phyloP scores from a whole-genome alignment of 2,888 invertebrate species.

The Aproaerema taeniolella region DNA sequence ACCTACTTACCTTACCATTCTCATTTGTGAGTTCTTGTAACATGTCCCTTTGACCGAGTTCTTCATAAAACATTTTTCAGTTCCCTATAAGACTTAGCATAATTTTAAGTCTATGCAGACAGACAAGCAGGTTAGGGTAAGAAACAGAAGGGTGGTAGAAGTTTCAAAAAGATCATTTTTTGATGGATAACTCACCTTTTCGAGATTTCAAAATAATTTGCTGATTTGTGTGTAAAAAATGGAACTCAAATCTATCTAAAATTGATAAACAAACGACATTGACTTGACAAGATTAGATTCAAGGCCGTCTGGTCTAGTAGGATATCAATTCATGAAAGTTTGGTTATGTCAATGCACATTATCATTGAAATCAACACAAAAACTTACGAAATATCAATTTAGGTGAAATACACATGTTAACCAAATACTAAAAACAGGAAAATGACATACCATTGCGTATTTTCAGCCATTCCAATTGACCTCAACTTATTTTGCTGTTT shows the following conservation, averaged over 20 bases:
- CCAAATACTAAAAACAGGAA: neutral
- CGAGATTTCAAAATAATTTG: no score
- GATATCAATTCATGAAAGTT: slow-evolving; percentile 42
- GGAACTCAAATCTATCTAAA: slow-evolving; percentile 23
- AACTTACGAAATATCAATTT: neutral
- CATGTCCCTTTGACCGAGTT: no score
- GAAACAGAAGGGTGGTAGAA: no score
- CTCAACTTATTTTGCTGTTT: slow-evolving; percentile 22
- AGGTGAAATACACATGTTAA: neutral
- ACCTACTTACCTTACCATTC: neutral
- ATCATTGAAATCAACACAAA: neutral
- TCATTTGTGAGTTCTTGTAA: no score
- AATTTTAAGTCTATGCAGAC: no score
- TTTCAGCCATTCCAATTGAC: slow-evolving; percentile 26
- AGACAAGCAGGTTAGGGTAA: no score
- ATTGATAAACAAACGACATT: slow-evolving; percentile 67
- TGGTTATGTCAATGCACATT: slow-evolving; percentile 45
- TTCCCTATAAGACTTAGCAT: no score
- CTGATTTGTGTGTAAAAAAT: neutral
- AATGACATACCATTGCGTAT: slow-evolving; percentile 15
- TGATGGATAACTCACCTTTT: no score
- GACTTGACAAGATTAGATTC: slow-evolving; percentile 73
- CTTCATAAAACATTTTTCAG: no score
- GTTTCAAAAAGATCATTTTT: no score
- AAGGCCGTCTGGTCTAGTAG: slow-evolving; percentile 64